phyloP scores from a whole-genome alignment of 2,113 vertebrate species.

The Sinocyclocheilus maitianheensis region DNA sequence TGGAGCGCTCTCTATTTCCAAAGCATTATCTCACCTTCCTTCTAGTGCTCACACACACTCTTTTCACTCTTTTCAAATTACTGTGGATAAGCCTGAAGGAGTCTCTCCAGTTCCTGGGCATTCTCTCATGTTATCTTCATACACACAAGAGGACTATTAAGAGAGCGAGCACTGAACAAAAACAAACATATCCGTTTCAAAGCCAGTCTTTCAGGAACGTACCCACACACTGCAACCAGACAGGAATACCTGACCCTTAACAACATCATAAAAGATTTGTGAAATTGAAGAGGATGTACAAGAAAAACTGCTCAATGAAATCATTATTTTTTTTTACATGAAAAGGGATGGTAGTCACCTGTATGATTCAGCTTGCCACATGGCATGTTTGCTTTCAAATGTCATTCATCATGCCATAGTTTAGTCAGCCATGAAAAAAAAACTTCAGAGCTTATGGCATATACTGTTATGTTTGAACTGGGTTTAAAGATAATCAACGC shows the following conservation, averaged over 20 bases:
- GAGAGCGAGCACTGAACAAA: background rate
- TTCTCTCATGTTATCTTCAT: background rate
- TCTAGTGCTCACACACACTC: background rate
- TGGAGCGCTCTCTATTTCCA: constrained; percentile 24
- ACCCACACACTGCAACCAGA: background rate
- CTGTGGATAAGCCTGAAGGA: background rate
- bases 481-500: background rate
- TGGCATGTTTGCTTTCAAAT: constrained; percentile 15
- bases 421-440: background rate
- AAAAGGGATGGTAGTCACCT: constrained; percentile 1
- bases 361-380: background rate
- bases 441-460: background rate
- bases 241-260: background rate
- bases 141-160: constrained; percentile 11
- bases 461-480: constrained; percentile 5
- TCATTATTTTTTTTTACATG: background rate
- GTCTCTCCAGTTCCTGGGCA: background rate
- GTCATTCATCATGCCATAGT: background rate
- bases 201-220: constrained; percentile 3
- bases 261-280: constrained; percentile 6
- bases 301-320: background rate
- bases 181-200: constrained; percentile 19
- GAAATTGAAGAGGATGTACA: background rate
- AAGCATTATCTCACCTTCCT: constrained; percentile 31
- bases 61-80: constrained; percentile 16